Evolutionary conservation across 2,888 invertebrate genomes (phyloP).

Genomic region (Schizaphis graminum): DNA sequence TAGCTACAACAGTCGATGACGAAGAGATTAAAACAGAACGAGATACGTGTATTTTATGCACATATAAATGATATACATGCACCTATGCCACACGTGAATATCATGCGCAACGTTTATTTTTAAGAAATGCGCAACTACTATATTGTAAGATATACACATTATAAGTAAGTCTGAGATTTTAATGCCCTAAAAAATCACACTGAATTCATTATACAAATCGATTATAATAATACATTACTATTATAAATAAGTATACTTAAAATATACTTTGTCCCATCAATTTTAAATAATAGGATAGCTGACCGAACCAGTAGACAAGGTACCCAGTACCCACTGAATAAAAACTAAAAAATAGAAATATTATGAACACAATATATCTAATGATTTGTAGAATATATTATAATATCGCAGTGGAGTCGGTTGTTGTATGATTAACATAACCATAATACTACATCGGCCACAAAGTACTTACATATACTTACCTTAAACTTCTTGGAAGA

Average conservation of each 20-base stretch:
- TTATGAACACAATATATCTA: not conserved
- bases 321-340: not conserved
- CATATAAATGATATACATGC: not conserved
- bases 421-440: not conserved
- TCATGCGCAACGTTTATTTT: constrained; percentile 14
- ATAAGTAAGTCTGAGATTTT: not conserved
- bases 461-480: not conserved
- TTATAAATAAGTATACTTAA: too few species aligned
- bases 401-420: not conserved
- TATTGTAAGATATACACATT: not conserved
- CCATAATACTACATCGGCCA: not conserved
- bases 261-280: too few species aligned
- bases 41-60: not conserved
- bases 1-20: not conserved
- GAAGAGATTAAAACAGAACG: constrained; percentile 5
- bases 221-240: too few species aligned
- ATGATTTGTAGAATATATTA: not conserved
- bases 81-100: not conserved
- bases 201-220: not conserved
- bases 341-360: not conserved
- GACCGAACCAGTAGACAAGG: not conserved
- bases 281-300: too few species aligned
- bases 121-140: constrained; percentile 4
- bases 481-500: not conserved
- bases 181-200: not conserved